Base-by-base conservation (phyloP, 2,113 vertebrate genomes). In the Actenoides lindsayi region DNA sequence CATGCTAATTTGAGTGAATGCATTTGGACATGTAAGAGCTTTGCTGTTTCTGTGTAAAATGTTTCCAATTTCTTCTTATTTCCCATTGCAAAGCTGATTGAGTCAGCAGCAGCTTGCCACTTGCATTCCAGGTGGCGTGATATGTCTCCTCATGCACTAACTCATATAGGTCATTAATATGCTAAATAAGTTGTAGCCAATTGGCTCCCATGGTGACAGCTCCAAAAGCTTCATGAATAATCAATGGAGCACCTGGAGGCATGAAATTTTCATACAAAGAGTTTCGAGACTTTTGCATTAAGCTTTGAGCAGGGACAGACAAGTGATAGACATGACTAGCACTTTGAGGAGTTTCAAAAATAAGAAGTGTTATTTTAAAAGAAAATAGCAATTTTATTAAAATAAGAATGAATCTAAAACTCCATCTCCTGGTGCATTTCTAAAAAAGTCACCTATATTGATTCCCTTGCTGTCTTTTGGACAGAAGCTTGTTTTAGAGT, bases 181-280 rank as follows among this genome's bases (percentile, higher is more conserved):
- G 98, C 98, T 98, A 97, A 98, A 94, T 96, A 97, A 82, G 53
- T 95, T 82, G 44, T 97, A 95, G 97, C 98, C 97, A 97, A 98
- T 98, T 94, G 97, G 97, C 96, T 98, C 96, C 97, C 96, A 94
- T 96, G 97, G 97, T 74, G 97, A 98, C 97, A 96, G 97, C 84
- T 91, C 94, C n/a, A 83, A 94, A 97, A 96, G 90, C 94, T 97
- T 98, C 97, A 98, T 98, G 98, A 98, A 98, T 98, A 98, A 98
- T 97, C 96, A 97, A 97, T 95, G 90, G 44, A 88, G 97, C 98
- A 98, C 98, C 97, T 98, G 98, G 97, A 98, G 97, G 97, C 96
- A 95, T 98, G 96, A 97, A 97, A 98, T 98, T 96, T 97, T 98
- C 97, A 97, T 97, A 97, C 94, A 97, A 97, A 95, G 96, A 94